These are phyloP conservation scores for Hemicrepidius hirtus DNA, from an alignment of 2,888 invertebrate species.

Conservation along the genomic window DNA sequence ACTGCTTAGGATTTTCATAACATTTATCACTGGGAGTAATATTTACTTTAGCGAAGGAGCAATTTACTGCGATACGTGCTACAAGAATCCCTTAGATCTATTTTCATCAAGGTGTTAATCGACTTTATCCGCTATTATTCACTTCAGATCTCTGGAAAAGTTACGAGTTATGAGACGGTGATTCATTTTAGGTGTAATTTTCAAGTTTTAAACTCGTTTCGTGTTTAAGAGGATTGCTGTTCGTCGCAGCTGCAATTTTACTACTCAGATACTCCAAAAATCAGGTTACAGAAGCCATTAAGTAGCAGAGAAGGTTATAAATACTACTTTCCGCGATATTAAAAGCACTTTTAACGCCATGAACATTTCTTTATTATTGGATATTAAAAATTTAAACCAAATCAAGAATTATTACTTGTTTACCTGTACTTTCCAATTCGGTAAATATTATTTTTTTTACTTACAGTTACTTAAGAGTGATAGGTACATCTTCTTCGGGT, in stretches of 20 bases:
- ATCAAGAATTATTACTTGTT: too few species aligned
- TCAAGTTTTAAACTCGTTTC: slow-evolving; percentile 46
- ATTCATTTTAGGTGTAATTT: slow-evolving; percentile 42
- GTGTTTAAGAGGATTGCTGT: slow-evolving; percentile 38
- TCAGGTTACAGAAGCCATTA: slow-evolving; percentile 37
- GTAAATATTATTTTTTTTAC: too few species aligned
- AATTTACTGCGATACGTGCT: slow-evolving; percentile 27
- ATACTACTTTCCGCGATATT: slow-evolving; percentile 14
- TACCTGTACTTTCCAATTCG: too few species aligned
- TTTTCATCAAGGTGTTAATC: slow-evolving; percentile 47
- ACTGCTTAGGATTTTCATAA: slow-evolving; percentile 30
- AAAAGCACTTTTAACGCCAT: background rate
- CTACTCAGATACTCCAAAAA: slow-evolving; percentile 42
- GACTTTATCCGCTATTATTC: slow-evolving; percentile 46
- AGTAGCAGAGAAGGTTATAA: slow-evolving; percentile 27
- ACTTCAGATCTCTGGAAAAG: slow-evolving; percentile 34
- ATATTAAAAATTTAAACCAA: too few species aligned
- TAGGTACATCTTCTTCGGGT: background rate
- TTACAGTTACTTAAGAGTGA: too few species aligned
- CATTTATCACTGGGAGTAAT: slow-evolving; percentile 26
- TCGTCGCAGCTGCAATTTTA: slow-evolving; percentile 38
- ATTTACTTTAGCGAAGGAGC: slow-evolving; percentile 24
- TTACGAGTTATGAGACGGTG: slow-evolving; percentile 38
- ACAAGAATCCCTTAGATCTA: slow-evolving; percentile 41
- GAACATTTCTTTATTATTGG: background rate